Percentiles rank a stretch among this genome's conserved stretches.
phyloP scores from a whole-genome alignment of 1,140 invertebrate genomes.

The Acyrthosiphon pisum region DNA sequence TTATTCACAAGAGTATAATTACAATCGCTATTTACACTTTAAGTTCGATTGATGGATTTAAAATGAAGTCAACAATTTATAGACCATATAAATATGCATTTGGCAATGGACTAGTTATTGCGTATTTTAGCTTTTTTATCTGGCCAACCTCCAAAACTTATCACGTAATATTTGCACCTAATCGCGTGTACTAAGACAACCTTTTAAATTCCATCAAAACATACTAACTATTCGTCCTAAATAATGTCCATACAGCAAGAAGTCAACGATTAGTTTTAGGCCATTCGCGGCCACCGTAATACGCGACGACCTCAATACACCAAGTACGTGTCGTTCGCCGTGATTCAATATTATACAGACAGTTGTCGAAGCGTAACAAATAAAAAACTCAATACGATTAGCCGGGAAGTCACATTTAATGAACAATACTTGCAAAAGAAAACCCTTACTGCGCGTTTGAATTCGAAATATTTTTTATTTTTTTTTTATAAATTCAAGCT shows the following conservation, averaged over 20 bases:
- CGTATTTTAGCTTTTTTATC: not conserved
- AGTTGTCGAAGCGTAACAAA: conserved; percentile 4
- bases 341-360: not conserved
- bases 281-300: not conserved
- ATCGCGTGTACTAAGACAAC: not conserved
- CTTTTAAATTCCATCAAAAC: not conserved
- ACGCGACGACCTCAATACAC: not conserved
- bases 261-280: not conserved
- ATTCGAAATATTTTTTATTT: not conserved
- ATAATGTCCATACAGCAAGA: not conserved
- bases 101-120: conserved; percentile 13
- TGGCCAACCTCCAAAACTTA: conserved; percentile 21
- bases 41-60: not conserved
- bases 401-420: not conserved
- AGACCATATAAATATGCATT: not conserved
- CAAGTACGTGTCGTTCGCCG: not conserved
- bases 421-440: not conserved
- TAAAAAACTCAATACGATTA: not conserved
- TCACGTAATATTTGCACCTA: not conserved
- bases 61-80: not conserved
- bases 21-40: not conserved
- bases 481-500: not conserved
- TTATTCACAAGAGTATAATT: not conserved
- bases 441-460: not conserved
- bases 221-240: not conserved